Base-by-base conservation (phyloP, 37 sponge, comb jelly and placozoan genomes). In the Mnemiopsis leidyi region DNA sequence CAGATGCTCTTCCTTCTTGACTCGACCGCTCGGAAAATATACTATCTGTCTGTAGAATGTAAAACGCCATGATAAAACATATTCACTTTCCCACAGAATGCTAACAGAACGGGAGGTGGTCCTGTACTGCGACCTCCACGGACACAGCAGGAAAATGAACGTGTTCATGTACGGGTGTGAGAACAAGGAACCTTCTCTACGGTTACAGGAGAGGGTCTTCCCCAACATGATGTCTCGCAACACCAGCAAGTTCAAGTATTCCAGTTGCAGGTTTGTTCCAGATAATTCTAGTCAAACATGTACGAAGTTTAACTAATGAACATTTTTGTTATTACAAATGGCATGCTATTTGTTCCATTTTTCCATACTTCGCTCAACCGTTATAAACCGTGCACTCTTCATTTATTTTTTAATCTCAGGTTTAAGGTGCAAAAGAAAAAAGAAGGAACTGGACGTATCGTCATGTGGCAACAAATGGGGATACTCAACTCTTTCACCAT, bases 161-260 rank as follows among this genome's bases (percentile, higher is more conserved):
- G 95, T 97, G 33, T 99, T 99, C 92, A 99, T 99, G 67, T 99
- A 99, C 77, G 99, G 99, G 24, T 99, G 99, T 93, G 96, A 97
- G 2, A 95, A 95, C 83, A 48, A 95, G 36, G 92, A 93, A 48
- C 88, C 93, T 0, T 35, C 35, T 3, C 37, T 69, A n/a, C 75
- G 94, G 21, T 76, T 97, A 21, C 94, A 93, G 35, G 94, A 94
- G 35, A 68, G 99, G 69, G 95, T 97, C 23, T 96, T 99, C 92
- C 97, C 97, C 7, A 71, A 40, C 30, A 99, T 99, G 96, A 93
- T 99, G 90, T 82, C 93, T 32, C 94, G 94, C 93, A 99, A 97
- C 92, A 95, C 97, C 16, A 82, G 77, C 76, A 96, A 95, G 61
- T 92, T 93, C 35, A 76, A 83, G 93, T 97, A 96, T 76, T 95